Evolutionary conservation across 2,888 invertebrate genomes (phyloP).

Genomic region (Psylliodes chrysocephalus): DNA sequence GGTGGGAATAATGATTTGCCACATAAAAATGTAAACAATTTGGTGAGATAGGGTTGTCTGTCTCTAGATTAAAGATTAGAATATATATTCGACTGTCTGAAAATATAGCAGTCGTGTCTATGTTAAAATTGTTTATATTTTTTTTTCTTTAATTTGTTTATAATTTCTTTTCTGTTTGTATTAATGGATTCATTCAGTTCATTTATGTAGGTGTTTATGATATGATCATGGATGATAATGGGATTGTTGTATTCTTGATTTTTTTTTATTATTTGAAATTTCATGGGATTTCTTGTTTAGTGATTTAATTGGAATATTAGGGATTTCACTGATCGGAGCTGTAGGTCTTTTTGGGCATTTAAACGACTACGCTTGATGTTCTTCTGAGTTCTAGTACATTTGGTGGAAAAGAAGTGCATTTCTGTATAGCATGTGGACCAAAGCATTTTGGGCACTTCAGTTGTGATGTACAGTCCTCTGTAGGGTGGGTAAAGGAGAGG

Average conservation of each 20-base stretch:
- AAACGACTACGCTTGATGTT: constrained; percentile 29
- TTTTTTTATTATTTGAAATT: constrained; percentile 9
- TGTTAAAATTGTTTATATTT: constrained; percentile 15
- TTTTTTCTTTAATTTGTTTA: constrained; percentile 13
- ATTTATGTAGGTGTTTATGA: constrained; percentile 21
- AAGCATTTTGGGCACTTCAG: no score
- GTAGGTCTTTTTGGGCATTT: constrained; percentile 34
- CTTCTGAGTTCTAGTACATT: constrained; percentile 27
- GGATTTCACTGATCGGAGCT: constrained; percentile 28
- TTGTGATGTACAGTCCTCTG: no score
- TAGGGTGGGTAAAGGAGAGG: no score
- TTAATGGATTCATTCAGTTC: constrained; percentile 19
- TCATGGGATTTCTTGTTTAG: constrained; percentile 24
- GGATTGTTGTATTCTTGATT: constrained; percentile 17
- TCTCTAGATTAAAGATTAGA: constrained; percentile 19
- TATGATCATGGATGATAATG: constrained; percentile 16
- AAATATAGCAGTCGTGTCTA: constrained; percentile 21
- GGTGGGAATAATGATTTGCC: no score
- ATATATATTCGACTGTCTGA: constrained; percentile 17
- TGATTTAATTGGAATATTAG: constrained; percentile 21
- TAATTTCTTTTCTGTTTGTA: background rate
- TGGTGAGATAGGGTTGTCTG: background rate
- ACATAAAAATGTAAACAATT: no score
- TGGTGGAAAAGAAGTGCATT: constrained; percentile 14
- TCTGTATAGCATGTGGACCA: background rate